Evolutionary conservation across 64 coral and sea anemone species (phyloP).

Genomic region (Montipora cactus): DNA sequence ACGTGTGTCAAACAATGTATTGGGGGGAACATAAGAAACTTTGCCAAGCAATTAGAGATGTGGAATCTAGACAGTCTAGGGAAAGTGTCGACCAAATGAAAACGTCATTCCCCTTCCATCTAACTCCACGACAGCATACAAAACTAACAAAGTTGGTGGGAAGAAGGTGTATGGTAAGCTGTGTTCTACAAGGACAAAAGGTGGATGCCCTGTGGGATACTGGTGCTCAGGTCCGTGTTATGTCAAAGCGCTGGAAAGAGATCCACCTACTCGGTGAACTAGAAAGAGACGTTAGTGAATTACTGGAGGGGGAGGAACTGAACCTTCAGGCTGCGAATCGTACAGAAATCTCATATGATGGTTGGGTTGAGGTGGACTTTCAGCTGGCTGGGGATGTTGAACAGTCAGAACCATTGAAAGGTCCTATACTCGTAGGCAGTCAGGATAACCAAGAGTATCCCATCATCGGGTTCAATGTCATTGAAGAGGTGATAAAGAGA

Average conservation of each 20-base stretch:
- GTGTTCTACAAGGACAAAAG: conserved; percentile 29
- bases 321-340: conserved; percentile 43
- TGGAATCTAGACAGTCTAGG: background rate
- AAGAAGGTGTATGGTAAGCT: conserved; percentile 15
- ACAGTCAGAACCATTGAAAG: background rate
- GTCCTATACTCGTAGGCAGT: background rate
- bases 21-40: conserved; percentile 13
- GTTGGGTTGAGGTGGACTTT: conserved; percentile 10
- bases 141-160: background rate
- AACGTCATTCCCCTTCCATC: conserved; percentile 8
- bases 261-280: conserved; percentile 13
- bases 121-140: conserved; percentile 1
- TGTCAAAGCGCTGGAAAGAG: conserved; percentile 48
- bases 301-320: conserved; percentile 41
- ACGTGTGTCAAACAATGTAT: background rate
- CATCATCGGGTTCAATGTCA: conserved; percentile 37
- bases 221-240: conserved; percentile 43
- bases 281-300: conserved; percentile 16
- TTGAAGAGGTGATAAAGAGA: conserved; percentile 15
- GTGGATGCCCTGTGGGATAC: conserved; percentile 52
- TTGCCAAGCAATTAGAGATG: conserved; percentile 20
- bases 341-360: conserved; percentile 9
- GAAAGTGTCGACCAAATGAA: background rate
- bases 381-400: background rate
- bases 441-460: conserved; percentile 13